Conservation (phyloP, 2,797 vertebrate genomes). For the Lithobates sylvaticus region DNA sequence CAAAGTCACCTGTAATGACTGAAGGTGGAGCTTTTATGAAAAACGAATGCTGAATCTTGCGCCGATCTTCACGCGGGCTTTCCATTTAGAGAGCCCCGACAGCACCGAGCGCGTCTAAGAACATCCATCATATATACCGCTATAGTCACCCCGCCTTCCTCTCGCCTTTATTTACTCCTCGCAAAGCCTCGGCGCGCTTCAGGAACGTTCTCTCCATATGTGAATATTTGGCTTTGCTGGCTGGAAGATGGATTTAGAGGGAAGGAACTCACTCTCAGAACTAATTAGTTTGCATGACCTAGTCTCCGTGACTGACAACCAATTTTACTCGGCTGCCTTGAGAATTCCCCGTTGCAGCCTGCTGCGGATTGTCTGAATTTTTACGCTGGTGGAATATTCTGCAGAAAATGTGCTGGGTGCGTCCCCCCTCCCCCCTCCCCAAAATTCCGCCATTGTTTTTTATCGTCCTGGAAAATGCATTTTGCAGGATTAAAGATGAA, state of each 20-base stretch:
- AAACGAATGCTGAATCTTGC: neutral
- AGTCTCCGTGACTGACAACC: neutral
- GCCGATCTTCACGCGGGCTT: neutral
- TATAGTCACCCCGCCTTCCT: neutral
- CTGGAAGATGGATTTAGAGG: constrained; percentile 13
- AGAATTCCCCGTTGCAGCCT: constrained; percentile 2
- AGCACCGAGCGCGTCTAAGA: neutral
- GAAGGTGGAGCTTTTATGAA: no score
- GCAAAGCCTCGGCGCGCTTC: neutral
- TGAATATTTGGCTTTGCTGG: constrained; percentile 40
- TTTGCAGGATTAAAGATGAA: no score
- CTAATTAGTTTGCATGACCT: constrained; percentile 45
- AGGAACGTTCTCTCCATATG: constrained; percentile 6
- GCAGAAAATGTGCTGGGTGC: neutral
- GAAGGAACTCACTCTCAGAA: neutral
- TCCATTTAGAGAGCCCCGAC: no score
- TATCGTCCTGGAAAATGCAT: neutral
- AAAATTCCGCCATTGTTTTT: neutral
- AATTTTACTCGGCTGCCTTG: constrained; percentile 22
- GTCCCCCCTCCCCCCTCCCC: neutral
- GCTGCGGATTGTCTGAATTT: neutral
- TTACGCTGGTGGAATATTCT: neutral
- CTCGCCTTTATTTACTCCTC: constrained; percentile 26
- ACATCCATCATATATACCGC: neutral
- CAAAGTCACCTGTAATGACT: no score